Evolutionary conservation across 2,888 invertebrate genomes (phyloP).

Genomic region (Amphipyra tragopoginis): DNA sequence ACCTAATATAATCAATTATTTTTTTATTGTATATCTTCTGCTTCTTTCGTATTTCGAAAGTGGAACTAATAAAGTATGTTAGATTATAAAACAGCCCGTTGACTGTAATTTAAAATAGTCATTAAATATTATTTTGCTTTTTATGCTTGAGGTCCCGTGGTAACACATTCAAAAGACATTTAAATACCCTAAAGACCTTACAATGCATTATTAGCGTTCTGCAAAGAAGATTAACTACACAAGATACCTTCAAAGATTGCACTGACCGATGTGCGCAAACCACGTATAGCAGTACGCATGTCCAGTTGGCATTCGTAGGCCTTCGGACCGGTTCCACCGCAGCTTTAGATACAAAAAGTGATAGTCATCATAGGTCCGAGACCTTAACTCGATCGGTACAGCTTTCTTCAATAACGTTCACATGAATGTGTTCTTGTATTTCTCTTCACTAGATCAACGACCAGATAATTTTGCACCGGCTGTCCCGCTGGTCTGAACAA

Average conservation of each 20-base stretch:
- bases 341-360: slow-evolving; percentile 75
- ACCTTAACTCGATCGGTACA: slow-evolving; percentile 61
- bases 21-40: too few species aligned
- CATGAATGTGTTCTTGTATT: slow-evolving; percentile 20
- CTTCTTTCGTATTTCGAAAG: too few species aligned
- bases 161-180: slow-evolving; percentile 1
- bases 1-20: too few species aligned
- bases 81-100: too few species aligned
- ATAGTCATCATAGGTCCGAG: slow-evolving; percentile 75
- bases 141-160: not conserved
- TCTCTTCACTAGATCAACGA: slow-evolving; percentile 14
- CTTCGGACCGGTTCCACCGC: slow-evolving; percentile 75
- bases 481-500: too few species aligned
- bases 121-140: not conserved
- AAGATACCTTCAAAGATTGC: slow-evolving; percentile 53
- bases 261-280: slow-evolving; percentile 54
- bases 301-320: slow-evolving; percentile 68
- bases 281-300: slow-evolving; percentile 49
- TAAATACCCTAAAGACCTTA: slow-evolving; percentile 10
- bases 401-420: slow-evolving; percentile 58
- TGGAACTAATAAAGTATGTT: too few species aligned
- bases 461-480: slow-evolving; percentile 9
- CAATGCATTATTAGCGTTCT: slow-evolving; percentile 31
- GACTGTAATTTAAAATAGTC: too few species aligned
- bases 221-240: slow-evolving; percentile 30